Conservation (phyloP, 2,888 invertebrate species). For the Mimachlamys varia region DNA sequence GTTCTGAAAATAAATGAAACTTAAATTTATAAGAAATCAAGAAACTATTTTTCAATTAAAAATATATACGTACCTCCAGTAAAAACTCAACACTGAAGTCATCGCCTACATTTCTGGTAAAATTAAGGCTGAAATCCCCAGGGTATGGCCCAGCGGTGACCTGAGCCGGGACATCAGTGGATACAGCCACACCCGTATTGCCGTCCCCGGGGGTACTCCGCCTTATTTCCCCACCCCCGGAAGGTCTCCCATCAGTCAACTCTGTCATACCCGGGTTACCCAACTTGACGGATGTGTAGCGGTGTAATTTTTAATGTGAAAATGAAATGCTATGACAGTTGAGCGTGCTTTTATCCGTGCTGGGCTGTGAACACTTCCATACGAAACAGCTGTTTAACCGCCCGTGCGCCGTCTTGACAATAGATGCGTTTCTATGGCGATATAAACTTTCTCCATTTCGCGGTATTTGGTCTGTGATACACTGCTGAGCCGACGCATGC, state of each 20-base stretch:
- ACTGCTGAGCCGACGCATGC: conserved; percentile 46
- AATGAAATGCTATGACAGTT: conserved; percentile 36
- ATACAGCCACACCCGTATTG: conserved; percentile 54
- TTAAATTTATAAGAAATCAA: no score
- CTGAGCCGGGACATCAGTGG: conserved; percentile 54
- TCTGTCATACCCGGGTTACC: conserved; percentile 37
- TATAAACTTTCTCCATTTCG: conserved; percentile 50
- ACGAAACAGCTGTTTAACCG: conserved; percentile 50
- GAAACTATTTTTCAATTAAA: no score
- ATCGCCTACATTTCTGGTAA: conserved; percentile 54
- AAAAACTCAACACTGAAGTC: conserved; percentile 42
- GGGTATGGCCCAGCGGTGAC: conserved; percentile 58
- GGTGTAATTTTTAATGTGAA: background rate
- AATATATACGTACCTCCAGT: conserved; percentile 54
- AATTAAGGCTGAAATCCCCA: conserved; percentile 49
- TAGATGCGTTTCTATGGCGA: conserved; percentile 53
- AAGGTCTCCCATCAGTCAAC: background rate
- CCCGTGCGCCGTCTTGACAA: conserved; percentile 45
- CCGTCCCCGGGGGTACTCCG: conserved; percentile 24
- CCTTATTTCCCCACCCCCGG: background rate
- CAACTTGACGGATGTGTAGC: background rate
- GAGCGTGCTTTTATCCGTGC: conserved; percentile 40
- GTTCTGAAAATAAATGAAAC: background rate
- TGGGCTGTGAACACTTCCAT: conserved; percentile 43
- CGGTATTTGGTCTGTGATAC: conserved; percentile 39